phyloP scores from a whole-genome alignment of 2,797 vertebrate species.

The Pantherophis alleghaniensis region DNA sequence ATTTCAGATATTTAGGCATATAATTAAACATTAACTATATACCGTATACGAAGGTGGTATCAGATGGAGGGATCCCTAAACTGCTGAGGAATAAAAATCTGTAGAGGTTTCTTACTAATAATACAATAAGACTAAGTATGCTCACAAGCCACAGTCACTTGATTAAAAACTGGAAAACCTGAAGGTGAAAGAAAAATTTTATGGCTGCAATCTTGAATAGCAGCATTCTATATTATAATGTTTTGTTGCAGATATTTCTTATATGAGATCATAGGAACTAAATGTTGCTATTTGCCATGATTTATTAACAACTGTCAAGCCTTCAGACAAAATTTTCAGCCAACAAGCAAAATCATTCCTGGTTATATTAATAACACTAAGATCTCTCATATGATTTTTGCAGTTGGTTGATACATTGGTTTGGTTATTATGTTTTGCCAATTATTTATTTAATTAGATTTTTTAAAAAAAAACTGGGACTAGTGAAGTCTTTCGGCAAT shows the following conservation, averaged over 20 bases:
- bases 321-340: background rate
- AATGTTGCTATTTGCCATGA: background rate
- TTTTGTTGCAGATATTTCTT: background rate
- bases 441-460: background rate
- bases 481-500: background rate
- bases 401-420: background rate
- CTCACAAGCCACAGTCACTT: background rate
- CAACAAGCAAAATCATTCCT: background rate
- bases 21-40: background rate
- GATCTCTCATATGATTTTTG: background rate
- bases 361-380: background rate
- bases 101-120: background rate
- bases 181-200: background rate
- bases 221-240: background rate
- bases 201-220: background rate
- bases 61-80: background rate
- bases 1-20: background rate
- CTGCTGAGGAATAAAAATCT: background rate
- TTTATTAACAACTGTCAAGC: background rate
- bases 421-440: background rate
- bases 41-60: background rate
- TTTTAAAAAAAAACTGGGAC: background rate
- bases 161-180: background rate
- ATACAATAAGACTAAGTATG: background rate
- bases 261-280: background rate